These are phyloP conservation scores for Gambelia wislizenii DNA, from an alignment of 2,797 vertebrate species.

Conservation along the genomic window DNA sequence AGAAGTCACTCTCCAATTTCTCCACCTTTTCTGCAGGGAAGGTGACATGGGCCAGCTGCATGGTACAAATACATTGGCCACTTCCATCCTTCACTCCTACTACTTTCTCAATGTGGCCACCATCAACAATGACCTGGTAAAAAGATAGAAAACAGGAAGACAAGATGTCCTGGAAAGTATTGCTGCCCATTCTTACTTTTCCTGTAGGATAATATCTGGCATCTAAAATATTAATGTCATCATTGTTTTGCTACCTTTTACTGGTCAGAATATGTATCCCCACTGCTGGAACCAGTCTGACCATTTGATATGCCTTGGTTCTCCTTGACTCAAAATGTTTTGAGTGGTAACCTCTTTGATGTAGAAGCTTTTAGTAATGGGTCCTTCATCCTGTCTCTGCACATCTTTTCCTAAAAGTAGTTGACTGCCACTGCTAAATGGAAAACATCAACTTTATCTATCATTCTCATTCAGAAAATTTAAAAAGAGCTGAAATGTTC, in stretches of 20 bases:
- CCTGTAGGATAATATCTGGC: background rate
- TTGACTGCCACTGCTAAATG: background rate
- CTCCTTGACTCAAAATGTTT: background rate
- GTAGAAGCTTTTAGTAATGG: background rate
- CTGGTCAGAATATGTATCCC: background rate
- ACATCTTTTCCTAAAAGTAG: background rate
- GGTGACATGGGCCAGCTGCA: background rate
- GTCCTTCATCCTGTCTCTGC: background rate
- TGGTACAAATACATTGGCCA: slow-evolving; percentile 24
- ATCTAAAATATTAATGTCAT: background rate
- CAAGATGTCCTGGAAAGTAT: background rate
- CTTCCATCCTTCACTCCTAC: slow-evolving; percentile 3
- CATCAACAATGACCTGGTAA: slow-evolving; percentile 6
- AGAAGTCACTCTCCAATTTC: background rate
- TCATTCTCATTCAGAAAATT: background rate
- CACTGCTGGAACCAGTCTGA: background rate
- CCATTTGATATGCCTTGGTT: background rate
- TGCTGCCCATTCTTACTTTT: background rate
- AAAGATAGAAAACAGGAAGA: background rate
- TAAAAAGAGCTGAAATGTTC: background rate
- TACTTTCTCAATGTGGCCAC: slow-evolving; percentile 5
- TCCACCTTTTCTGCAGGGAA: slow-evolving; percentile 15
- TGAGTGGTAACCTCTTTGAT: background rate
- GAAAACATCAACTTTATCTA: background rate
- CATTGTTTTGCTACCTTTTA: background rate